phyloP scores from a whole-genome alignment of 2,888 invertebrate genomes.

The Metalampra italica region DNA sequence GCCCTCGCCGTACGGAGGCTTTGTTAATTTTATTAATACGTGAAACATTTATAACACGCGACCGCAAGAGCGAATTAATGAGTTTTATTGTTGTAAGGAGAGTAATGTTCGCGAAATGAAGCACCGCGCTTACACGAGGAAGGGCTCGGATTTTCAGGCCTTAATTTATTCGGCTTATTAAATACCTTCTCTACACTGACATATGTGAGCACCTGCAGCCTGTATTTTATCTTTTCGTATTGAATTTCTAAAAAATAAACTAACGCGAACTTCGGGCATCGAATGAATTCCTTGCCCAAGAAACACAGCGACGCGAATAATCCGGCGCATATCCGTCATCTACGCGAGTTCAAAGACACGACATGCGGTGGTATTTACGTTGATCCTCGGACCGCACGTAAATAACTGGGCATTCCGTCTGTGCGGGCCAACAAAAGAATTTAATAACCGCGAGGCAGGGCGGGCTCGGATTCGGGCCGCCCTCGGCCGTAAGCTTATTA shows the following conservation, averaged over 20 bases:
- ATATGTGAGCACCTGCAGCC: conserved; percentile 52
- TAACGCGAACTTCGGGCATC: neutral
- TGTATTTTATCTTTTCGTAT: conserved; percentile 37
- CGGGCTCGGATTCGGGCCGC: conserved; percentile 37
- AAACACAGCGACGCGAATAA: conserved; percentile 46
- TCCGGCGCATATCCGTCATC: conserved; percentile 43
- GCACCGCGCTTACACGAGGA: conserved; percentile 40
- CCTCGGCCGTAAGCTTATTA: conserved; percentile 70
- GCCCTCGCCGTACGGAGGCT: conserved; percentile 61
- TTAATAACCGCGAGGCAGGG: conserved; percentile 64
- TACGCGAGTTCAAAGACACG: conserved; percentile 53
- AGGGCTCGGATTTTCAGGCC: conserved; percentile 50
- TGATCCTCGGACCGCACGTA: conserved; percentile 59
- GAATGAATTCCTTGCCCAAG: conserved; percentile 9
- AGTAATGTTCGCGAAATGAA: conserved; percentile 66
- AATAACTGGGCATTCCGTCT: conserved; percentile 61
- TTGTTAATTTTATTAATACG: conserved; percentile 79
- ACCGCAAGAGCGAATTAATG: conserved; percentile 73
- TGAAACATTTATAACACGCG: conserved; percentile 76
- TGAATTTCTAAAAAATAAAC: neutral
- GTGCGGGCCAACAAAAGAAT: conserved; percentile 67
- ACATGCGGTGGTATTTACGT: conserved; percentile 51
- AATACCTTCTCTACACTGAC: conserved; percentile 43
- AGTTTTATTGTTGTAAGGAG: conserved; percentile 73
- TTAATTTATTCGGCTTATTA: conserved; percentile 59